Percentiles rank a stretch among this genome's conserved stretches.
Evolutionary conservation across 1,140 invertebrate genomes (phyloP).

Genomic region (Batillaria attramentaria): DNA sequence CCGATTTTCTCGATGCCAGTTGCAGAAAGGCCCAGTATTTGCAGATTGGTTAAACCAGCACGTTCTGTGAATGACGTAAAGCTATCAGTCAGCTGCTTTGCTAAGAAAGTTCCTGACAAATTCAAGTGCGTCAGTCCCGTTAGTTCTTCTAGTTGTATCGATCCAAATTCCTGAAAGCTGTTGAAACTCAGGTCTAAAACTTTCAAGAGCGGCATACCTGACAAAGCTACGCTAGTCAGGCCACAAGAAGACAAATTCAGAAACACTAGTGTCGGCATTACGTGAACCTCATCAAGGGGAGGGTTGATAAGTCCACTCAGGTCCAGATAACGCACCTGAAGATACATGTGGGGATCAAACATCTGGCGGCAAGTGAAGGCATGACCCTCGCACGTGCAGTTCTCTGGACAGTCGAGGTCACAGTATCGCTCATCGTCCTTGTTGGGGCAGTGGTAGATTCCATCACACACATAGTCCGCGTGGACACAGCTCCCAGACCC

Average conservation of each 20-base stretch:
- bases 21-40: constrained; percentile 11
- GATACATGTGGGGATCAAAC: neutral
- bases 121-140: constrained; percentile 26
- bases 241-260: constrained; percentile 26
- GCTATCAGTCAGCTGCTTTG: constrained; percentile 25
- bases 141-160: constrained; percentile 16
- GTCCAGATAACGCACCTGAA: constrained; percentile 23
- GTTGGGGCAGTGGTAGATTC: constrained; percentile 34
- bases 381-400: constrained; percentile 28
- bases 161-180: neutral
- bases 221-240: neutral
- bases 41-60: constrained; percentile 30
- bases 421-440: constrained; percentile 38
- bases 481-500: constrained; percentile 26
- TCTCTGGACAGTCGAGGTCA: constrained; percentile 2
- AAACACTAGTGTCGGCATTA: neutral
- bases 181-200: constrained; percentile 33
- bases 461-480: constrained; percentile 31
- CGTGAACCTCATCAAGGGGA: neutral
- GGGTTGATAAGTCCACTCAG: neutral
- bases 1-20: neutral
- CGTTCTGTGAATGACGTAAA: constrained; percentile 21
- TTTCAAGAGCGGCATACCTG: constrained; percentile 9
- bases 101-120: constrained; percentile 33
- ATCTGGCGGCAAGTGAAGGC: constrained; percentile 22